Evolutionary conservation across 2,888 invertebrate genomes (phyloP), one percentile per base, ranked within the genome.

Genomic region (Hyles lineata): DNA sequence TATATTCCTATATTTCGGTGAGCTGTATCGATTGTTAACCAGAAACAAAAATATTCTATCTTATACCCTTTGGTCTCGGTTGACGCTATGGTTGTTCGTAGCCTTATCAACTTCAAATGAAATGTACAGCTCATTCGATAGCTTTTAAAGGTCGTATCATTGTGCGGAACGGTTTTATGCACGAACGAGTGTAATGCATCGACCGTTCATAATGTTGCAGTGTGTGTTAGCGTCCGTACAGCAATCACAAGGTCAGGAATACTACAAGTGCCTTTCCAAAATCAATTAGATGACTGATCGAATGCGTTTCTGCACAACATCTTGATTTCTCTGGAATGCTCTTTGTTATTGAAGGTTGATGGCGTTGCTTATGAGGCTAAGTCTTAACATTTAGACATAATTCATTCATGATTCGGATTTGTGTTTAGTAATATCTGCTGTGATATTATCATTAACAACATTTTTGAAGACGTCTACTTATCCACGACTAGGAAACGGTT

Each of bases 221-320:
- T 50, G 67, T 50, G 43, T 43, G 43, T 23, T 9, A 32, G 63
- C n/a, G n/a, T 35, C 43, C n/a, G 21, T 43, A 21, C 35, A 21
- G n/a, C 67, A 17, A 43, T 2, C 23, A 43, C 67, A 67, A 67
- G 67, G 67, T 67, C 67, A 50, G 50, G 23, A 50, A 67, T 67
- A 67, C 62, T 32, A 62, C 50, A 50, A 67, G 67, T 67, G 50
- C 67, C 67, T 67, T 67, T 50, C 67, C 67, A 67, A 67, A 67
- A 67, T 67, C 43, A 67, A 67, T 43, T 50, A 23, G 23, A 43
- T 67, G 43, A 23, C 43, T n/a, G 62, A 32, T 62, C 32, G 23
- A 67, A 35, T 21, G 43, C 23, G 67, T 21, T 50, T 11, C 15
- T 55, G 55, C 55, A n/a, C 17, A 23, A 3, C 35, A n/a, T 35